Evolutionary conservation across 2,113 vertebrate species (phyloP).

Genomic region (Narcine bancroftii): DNA sequence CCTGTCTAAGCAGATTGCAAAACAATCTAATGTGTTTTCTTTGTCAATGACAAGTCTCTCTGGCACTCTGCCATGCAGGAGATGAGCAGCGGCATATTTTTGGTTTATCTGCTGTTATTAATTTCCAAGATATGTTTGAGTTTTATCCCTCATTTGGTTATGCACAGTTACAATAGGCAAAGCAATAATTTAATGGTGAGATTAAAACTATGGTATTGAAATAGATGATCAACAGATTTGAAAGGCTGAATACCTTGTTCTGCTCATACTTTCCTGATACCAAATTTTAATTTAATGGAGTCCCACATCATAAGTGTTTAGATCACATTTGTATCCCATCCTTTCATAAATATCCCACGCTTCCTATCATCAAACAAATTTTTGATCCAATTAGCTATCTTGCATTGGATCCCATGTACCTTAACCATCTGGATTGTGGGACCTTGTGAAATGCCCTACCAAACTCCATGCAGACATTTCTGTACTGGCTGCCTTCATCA

Average conservation of each 20-base stretch:
- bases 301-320: background rate
- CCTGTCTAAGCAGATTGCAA: background rate
- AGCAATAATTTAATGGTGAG: background rate
- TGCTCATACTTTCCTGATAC: too few relatives aligned
- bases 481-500: too few relatives aligned
- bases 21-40: conserved; percentile 25
- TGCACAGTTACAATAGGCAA: background rate
- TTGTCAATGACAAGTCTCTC: conserved; percentile 12
- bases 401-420: too few relatives aligned
- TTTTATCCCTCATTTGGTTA: background rate
- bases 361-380: too few relatives aligned
- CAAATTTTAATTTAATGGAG: background rate
- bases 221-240: too few relatives aligned
- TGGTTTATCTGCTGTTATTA: background rate
- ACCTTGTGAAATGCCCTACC: too few relatives aligned
- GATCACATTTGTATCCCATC: background rate
- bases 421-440: too few relatives aligned
- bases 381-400: too few relatives aligned
- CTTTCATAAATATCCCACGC: too few relatives aligned
- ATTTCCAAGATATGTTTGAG: background rate
- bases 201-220: too few relatives aligned
- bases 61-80: background rate
- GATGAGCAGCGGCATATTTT: background rate
- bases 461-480: too few relatives aligned
- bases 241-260: too few relatives aligned